Conservation (phyloP, 2,888 invertebrate species). For the Ptycholaimellus sp. region DNA sequence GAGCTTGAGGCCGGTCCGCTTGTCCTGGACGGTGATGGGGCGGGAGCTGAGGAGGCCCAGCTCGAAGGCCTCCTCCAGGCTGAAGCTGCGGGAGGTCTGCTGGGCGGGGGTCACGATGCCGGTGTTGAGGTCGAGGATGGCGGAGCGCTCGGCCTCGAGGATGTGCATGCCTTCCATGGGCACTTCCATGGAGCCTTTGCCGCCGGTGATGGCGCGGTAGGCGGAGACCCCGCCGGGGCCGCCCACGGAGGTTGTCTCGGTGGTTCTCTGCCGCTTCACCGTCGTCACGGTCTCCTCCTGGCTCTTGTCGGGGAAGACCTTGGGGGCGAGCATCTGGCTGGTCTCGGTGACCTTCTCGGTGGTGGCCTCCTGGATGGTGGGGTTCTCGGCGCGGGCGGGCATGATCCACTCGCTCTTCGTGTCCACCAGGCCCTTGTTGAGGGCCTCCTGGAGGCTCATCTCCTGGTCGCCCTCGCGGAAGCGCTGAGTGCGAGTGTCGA, state of each 20-base stretch:
- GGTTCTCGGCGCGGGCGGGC: constrained; percentile 16
- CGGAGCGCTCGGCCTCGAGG: constrained; percentile 53
- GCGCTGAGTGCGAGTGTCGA: constrained; percentile 36
- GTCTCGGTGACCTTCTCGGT: constrained; percentile 24
- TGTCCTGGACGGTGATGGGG: constrained; percentile 54
- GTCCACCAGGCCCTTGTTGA: constrained; percentile 23
- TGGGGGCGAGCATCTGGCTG: constrained; percentile 23
- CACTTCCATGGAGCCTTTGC: constrained; percentile 38
- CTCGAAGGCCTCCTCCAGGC: constrained; percentile 47
- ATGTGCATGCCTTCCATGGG: constrained; percentile 61
- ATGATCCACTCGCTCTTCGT: constrained; percentile 25
- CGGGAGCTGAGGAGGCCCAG: constrained; percentile 44
- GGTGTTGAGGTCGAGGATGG: constrained; percentile 52
- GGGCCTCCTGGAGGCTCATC: constrained; percentile 27
- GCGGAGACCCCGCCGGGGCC: constrained; percentile 19
- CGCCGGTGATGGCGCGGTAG: constrained; percentile 24
- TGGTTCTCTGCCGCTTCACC: constrained; percentile 21
- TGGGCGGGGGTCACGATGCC: constrained; percentile 63
- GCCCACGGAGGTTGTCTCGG: constrained; percentile 22
- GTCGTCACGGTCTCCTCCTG: constrained; percentile 24
- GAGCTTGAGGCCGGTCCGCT: constrained; percentile 49
- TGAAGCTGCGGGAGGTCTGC: constrained; percentile 57
- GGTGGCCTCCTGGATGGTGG: constrained; percentile 25
- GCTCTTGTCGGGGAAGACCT: constrained; percentile 20
- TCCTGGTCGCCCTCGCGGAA: constrained; percentile 36